Evolutionary conservation across 2,797 vertebrate species (phyloP).

Genomic region (Aphelocoma californica): DNA sequence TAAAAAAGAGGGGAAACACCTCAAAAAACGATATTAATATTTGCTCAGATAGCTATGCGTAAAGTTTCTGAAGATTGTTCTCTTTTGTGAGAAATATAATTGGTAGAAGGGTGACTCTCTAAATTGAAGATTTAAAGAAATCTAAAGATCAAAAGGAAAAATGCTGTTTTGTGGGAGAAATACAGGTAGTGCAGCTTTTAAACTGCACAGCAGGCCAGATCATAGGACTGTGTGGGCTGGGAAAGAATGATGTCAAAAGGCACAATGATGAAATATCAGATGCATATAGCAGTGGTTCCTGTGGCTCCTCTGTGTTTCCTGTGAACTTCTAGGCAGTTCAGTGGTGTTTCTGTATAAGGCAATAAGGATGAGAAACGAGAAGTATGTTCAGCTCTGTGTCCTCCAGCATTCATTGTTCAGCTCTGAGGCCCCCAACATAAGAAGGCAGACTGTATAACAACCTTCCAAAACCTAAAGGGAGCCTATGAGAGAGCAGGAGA

Average conservation of each 20-base stretch:
- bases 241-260: not conserved
- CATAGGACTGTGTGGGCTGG: not conserved
- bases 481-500: not conserved
- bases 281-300: not conserved
- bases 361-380: not conserved
- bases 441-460: not conserved
- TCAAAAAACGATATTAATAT: not conserved
- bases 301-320: not conserved
- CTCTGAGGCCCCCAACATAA: not conserved
- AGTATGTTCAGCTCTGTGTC: not conserved
- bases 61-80: not conserved
- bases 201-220: not conserved
- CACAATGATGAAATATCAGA: not conserved
- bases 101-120: not conserved
- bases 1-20: rapidly evolving
- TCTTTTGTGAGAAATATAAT: not conserved
- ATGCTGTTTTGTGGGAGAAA: not conserved
- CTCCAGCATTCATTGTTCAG: not conserved
- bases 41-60: not conserved
- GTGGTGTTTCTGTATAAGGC: not conserved
- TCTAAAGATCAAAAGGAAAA: not conserved
- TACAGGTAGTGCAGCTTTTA: not conserved
- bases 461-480: not conserved
- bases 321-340: not conserved
- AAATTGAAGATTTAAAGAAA: not conserved